phyloP scores from a whole-genome alignment of 2,888 invertebrate genomes.

The Diplazon laetatorius region DNA sequence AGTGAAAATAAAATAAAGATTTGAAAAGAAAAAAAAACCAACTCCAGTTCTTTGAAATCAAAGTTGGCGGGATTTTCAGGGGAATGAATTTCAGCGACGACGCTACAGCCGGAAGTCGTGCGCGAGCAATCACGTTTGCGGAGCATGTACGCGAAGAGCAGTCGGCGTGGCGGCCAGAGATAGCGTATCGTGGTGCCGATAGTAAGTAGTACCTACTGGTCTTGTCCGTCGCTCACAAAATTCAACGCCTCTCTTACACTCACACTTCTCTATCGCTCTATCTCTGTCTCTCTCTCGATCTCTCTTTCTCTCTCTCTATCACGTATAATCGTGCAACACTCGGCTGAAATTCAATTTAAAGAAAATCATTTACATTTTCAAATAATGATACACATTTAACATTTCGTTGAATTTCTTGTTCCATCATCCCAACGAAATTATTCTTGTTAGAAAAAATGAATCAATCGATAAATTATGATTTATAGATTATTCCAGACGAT shows the following conservation, averaged over 20 bases:
- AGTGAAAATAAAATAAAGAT: no score
- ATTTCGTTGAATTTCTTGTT: slow-evolving; percentile 3
- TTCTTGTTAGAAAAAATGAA: no score
- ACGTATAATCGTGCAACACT: no score
- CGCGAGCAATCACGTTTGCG: slow-evolving; percentile 47
- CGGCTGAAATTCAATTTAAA: no score
- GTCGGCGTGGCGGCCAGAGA: slow-evolving; percentile 66
- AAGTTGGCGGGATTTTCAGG: slow-evolving; percentile 28
- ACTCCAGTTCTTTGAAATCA: slow-evolving; percentile 2
- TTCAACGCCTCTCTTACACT: slow-evolving; percentile 36
- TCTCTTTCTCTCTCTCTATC: neutral
- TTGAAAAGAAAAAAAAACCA: no score
- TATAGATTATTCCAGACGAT: no score
- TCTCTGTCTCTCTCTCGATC: no score
- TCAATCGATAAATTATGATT: no score
- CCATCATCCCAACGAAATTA: neutral
- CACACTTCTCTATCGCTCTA: no score
- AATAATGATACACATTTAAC: no score
- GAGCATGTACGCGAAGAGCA: slow-evolving; percentile 46
- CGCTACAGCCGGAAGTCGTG: slow-evolving; percentile 45
- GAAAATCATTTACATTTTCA: no score
- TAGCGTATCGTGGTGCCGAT: slow-evolving; percentile 76
- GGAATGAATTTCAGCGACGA: no score
- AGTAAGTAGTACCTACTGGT: slow-evolving; percentile 71
- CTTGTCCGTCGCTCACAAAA: slow-evolving; percentile 60